Percentiles rank a stretch among this genome's conserved stretches.
Evolutionary conservation across 37 sponge, comb jelly and placozoan genomes (phyloP).

Genomic region (Beroe forskalii): DNA sequence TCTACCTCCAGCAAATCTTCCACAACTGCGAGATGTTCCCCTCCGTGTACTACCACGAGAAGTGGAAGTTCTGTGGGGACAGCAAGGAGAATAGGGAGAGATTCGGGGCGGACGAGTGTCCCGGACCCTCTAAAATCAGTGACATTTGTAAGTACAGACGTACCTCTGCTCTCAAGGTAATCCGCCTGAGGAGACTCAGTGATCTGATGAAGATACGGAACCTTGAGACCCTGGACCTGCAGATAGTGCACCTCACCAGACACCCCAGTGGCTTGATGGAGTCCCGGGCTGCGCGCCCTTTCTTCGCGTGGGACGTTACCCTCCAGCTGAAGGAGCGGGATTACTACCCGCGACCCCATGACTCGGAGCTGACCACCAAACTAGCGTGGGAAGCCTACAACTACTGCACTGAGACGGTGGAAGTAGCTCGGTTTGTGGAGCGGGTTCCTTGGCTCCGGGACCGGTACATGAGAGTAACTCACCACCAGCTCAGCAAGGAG

Average conservation of each 20-base stretch:
- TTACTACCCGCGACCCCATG: no score
- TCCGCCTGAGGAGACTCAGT: not conserved
- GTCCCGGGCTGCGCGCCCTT: no score
- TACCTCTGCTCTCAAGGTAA: not conserved
- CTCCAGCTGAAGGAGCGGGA: no score
- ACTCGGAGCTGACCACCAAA: no score
- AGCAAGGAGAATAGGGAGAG: not conserved
- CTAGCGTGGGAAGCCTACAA: not conserved
- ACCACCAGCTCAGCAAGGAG: not conserved
- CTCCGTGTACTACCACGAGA: constrained; percentile 8
- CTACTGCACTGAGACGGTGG: not conserved
- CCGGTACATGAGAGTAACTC: constrained; percentile 18
- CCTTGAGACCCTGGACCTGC: not conserved
- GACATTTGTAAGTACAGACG: not conserved
- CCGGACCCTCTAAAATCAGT: not conserved
- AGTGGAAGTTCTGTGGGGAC: not conserved
- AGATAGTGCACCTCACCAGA: not conserved
- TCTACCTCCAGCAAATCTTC: not conserved
- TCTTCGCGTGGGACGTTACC: no score
- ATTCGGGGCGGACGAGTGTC: not conserved
- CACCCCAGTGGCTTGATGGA: not conserved
- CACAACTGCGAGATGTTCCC: no score
- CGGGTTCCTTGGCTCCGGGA: not conserved
- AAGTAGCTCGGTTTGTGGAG: not conserved
- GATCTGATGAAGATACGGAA: not conserved